phyloP scores from a whole-genome alignment of 2,888 invertebrate species.

The Glyphotaelius pellucidus region DNA sequence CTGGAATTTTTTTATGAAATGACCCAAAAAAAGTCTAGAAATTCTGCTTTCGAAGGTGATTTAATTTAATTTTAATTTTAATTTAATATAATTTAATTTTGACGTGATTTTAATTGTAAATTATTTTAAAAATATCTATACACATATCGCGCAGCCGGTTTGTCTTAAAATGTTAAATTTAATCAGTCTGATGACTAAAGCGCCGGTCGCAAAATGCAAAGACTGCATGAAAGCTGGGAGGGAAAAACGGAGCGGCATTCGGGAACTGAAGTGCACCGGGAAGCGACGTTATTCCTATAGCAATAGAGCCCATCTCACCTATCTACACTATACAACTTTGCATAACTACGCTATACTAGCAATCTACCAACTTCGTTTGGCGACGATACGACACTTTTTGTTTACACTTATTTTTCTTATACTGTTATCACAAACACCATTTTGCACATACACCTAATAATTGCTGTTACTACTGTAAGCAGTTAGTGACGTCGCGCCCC shows the following conservation, averaged over 20 bases:
- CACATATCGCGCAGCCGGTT: too few relatives aligned
- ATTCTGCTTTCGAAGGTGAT: too few relatives aligned
- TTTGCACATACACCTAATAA: too few relatives aligned
- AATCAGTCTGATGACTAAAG: conserved; percentile 14
- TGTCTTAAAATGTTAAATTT: not conserved
- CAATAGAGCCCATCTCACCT: not conserved
- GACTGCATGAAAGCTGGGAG: conserved; percentile 17
- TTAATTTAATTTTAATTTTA: too few relatives aligned
- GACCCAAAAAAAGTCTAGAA: too few relatives aligned
- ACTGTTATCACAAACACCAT: too few relatives aligned
- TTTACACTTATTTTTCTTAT: not conserved
- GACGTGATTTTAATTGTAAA: too few relatives aligned
- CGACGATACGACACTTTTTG: not conserved
- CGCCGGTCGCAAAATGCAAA: not conserved
- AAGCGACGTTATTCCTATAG: conserved; percentile 33
- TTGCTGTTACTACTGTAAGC: too few relatives aligned
- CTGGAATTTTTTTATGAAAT: too few relatives aligned
- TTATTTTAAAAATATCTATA: too few relatives aligned
- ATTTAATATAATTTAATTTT: too few relatives aligned
- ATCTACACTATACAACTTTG: not conserved
- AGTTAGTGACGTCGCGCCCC: too few relatives aligned
- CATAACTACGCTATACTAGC: conserved; percentile 16
- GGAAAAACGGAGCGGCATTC: conserved; percentile 8
- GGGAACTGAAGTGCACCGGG: conserved; percentile 15
- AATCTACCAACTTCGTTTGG: not conserved